Base-by-base conservation (phyloP, 2,797 vertebrate genomes). In the Rhynchonycteris naso region DNA sequence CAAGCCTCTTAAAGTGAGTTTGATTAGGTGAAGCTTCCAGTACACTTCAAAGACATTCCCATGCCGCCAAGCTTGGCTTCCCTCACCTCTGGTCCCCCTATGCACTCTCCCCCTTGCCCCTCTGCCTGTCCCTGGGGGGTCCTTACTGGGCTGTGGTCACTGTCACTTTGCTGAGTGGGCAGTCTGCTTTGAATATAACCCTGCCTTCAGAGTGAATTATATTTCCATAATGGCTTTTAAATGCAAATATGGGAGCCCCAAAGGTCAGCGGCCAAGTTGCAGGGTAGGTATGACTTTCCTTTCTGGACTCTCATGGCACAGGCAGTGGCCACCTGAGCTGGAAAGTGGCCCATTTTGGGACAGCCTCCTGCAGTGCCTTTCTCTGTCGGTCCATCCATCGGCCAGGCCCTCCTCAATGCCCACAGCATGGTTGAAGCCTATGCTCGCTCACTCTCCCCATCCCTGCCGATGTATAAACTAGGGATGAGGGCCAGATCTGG, bases 141-240 rank as follows among this genome's bases (percentile, higher is more conserved):
- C 24, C 0, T 0, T 38, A 58, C 52, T 19, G 35, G 30, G 12
- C 88, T 68, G 28, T 76, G 81, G 59, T 87, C 88, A 14, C n/a
- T 63, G 3, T 56, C 84, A 43, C 59, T 85, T 94, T 66, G 72
- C 84, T 56, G 50, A 87, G 74, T 65, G 72, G 90, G 11, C 58
- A 54, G 47, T 90, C 82, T 85, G 84, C 94, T 92, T 21, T 76
- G 95, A 83, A 33, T 79, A 59, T 81, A 61, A 87, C 13, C 71
- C 91, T 89, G n/a, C 22, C 4, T 95, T 93, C 68, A 43, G 85
- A 63, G 91, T 86, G 88, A 85, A 76, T 95, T 75, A 5, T 54
- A 63, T 81, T 97, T 97, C 93, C 91, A 65, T 93, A 92, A 88
- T 38, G 10, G 35, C 86, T 97, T 96, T 96, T 65, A 94, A 78